These are phyloP conservation scores for Caenorhabditis remanei DNA, from an alignment of 1,140 invertebrate genomes.

Conservation along the genomic window DNA sequence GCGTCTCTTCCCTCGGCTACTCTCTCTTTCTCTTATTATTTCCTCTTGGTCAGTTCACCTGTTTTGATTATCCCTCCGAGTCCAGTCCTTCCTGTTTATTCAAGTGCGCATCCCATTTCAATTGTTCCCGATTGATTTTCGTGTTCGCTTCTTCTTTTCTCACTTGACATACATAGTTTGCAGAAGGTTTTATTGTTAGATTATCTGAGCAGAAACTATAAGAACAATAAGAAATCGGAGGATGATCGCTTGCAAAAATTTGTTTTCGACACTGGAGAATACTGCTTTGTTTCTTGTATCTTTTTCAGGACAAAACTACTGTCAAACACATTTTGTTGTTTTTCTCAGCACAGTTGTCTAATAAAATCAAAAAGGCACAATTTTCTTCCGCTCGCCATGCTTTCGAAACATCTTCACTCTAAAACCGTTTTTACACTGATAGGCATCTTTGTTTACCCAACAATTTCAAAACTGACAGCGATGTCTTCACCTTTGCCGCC, in stretches of 20 bases:
- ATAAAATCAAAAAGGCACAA: not conserved
- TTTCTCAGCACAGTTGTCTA: not conserved
- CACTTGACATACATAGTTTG: conserved; percentile 52
- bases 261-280: too few relatives aligned
- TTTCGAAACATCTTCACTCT: not conserved
- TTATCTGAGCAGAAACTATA: not conserved
- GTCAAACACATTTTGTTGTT: not conserved
- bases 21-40: not conserved
- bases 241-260: too few relatives aligned
- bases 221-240: not conserved
- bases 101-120: conserved; percentile 47
- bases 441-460: not conserved
- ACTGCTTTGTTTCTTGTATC: too few relatives aligned
- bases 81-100: conserved; percentile 8
- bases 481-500: too few relatives aligned
- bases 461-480: too few relatives aligned
- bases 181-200: conserved; percentile 19
- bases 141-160: not conserved
- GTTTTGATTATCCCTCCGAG: conserved; percentile 23
- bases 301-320: too few relatives aligned
- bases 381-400: not conserved
- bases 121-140: not conserved
- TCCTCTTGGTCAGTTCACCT: not conserved
- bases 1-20: not conserved
- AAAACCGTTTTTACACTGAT: not conserved